phyloP scores from a whole-genome alignment of 2,797 vertebrate genomes.

The Acanthis flammea region DNA sequence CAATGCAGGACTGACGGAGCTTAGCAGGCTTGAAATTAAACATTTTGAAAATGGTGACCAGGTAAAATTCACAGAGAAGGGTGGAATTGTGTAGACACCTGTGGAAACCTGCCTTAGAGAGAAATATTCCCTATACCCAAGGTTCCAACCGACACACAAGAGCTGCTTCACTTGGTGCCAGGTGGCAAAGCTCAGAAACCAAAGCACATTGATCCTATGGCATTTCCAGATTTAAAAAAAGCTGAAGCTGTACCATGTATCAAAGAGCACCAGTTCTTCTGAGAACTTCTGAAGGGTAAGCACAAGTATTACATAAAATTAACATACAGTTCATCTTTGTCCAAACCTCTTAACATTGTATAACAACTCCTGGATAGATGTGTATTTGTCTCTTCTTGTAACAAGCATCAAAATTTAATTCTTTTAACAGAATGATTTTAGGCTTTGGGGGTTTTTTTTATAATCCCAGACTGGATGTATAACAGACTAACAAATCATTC shows the following conservation, averaged over 20 bases:
- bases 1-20: neutral
- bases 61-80: neutral
- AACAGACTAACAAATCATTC: neutral
- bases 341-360: neutral
- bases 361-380: neutral
- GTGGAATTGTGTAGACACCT: neutral
- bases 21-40: neutral
- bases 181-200: neutral
- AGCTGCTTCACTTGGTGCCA: neutral
- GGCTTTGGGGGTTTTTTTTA: neutral
- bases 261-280: neutral
- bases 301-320: neutral
- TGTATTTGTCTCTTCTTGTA: neutral
- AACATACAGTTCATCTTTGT: neutral
- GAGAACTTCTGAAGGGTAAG: neutral
- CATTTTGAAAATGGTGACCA: neutral
- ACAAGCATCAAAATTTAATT: neutral
- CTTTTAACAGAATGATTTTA: neutral
- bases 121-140: neutral
- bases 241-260: neutral
- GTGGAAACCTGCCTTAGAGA: neutral
- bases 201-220: neutral
- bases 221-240: neutral
- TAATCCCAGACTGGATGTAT: neutral
- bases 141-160: neutral